phyloP scores from a whole-genome alignment of 2,888 invertebrate species.

The Stenodera caucasica region DNA sequence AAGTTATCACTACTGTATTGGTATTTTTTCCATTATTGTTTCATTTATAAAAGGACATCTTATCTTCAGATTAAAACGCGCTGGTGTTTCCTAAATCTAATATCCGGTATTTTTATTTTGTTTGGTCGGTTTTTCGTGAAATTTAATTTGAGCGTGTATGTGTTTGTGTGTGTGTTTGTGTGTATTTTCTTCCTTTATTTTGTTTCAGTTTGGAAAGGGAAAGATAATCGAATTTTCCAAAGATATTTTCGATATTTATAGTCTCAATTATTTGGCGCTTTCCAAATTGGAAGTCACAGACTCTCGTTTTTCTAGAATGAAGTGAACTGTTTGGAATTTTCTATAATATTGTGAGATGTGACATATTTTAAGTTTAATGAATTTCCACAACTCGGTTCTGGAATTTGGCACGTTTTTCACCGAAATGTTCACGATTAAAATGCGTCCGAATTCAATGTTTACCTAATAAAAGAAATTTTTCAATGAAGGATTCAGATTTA shows the following conservation, averaged over 20 bases:
- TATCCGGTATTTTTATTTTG: conserved; percentile 19
- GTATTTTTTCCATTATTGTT: conserved; percentile 9
- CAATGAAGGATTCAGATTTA: no score
- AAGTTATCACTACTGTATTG: background rate
- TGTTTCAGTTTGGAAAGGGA: background rate
- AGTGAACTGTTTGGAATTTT: no score
- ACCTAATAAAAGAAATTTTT: no score
- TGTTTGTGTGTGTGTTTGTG: background rate
- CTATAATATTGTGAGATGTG: no score
- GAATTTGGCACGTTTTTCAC: no score
- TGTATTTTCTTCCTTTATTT: background rate
- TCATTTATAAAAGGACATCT: conserved; percentile 14
- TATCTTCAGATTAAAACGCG: conserved; percentile 16
- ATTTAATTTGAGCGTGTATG: background rate
- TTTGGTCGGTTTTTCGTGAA: conserved; percentile 1
- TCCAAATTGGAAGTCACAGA: no score
- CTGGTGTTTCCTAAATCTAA: conserved; percentile 20
- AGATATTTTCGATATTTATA: background rate
- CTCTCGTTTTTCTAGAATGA: no score
- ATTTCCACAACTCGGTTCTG: no score
- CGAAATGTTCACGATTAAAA: no score
- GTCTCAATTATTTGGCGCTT: no score
- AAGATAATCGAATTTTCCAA: background rate
- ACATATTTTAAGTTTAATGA: no score
- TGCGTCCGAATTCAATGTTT: no score